Percentiles rank a stretch among this genome's conserved stretches.
Evolutionary conservation across 2,888 invertebrate species (phyloP).

Genomic region (Eupeodes latifasciatus): DNA sequence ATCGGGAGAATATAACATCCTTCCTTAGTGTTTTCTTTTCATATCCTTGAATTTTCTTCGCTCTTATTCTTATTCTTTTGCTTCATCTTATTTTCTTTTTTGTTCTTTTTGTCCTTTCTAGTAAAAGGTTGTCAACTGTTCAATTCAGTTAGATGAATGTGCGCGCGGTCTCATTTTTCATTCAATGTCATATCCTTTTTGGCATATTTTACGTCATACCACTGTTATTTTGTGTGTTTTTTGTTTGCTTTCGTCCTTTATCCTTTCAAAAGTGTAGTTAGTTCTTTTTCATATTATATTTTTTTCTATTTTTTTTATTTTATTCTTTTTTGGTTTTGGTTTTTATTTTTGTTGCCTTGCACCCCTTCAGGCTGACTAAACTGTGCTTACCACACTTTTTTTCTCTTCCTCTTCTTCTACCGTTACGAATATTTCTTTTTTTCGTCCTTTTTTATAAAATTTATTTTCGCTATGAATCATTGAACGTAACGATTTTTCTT

Average conservation of each 20-base stretch:
- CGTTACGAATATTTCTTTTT: too few species aligned
- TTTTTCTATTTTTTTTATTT: constrained; percentile 27
- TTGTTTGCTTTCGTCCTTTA: background rate
- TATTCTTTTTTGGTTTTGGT: too few species aligned
- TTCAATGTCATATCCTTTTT: constrained; percentile 76
- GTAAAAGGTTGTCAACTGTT: constrained; percentile 76
- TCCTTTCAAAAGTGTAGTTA: constrained; percentile 11
- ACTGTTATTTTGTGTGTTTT: constrained; percentile 30
- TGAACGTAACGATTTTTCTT: constrained; percentile 72
- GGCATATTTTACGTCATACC: constrained; percentile 66
- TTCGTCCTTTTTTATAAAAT: constrained; percentile 26
- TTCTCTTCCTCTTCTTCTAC: background rate
- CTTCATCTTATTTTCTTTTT: background rate
- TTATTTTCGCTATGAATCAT: constrained; percentile 74
- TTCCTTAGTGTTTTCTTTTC: constrained; percentile 60
- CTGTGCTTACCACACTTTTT: constrained; percentile 11
- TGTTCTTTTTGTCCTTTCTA: constrained; percentile 36
- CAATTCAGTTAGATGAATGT: constrained; percentile 74
- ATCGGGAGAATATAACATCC: constrained; percentile 51
- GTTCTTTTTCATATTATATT: constrained; percentile 8
- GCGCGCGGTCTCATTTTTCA: constrained; percentile 74
- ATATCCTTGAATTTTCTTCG: constrained; percentile 43
- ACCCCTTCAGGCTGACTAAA: constrained; percentile 54
- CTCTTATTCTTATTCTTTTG: background rate
- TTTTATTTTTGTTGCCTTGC: constrained; percentile 15